Evolutionary conservation across 2,113 vertebrate genomes (phyloP), one percentile per base, ranked within the genome.

Genomic region (Urocynchramus pylzowi): DNA sequence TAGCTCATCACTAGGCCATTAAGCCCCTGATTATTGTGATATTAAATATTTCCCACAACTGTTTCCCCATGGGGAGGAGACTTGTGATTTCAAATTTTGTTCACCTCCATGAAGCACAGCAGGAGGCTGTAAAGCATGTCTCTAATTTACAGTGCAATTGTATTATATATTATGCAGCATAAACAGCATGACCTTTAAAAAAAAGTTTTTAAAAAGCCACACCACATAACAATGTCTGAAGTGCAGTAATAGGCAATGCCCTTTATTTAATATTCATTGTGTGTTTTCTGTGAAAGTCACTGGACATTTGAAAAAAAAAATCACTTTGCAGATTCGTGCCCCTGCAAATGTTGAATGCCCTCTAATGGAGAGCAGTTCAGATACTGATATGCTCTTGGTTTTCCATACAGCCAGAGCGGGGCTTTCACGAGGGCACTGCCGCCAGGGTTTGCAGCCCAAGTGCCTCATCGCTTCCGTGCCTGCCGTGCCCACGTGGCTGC

Each of bases 121-220:
- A 84, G 82, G 65, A 93, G 74, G 79, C 64, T 76, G 45, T 84
- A 96, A 94, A 96, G 42, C 45, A 69, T 35, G 18, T 82, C 91
- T 87, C 65, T 86, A 89, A 95, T 96, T 94, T 95, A 93, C 86
- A 70, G 68, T 83, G 61, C 63, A 91, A 74, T 54, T 88, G n/a
- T 86, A 78, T 90, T 90, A 45, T 63, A 82, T 87, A 95, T 92
- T 93, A 90, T 52, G 50, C 86, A 91, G 69, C 89, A 92, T 91
- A 91, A 96, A 90, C 77, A 96, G 82, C 50, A 41, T 90, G 86
- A 95, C 97, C 93, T 97, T 97, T 97, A 59, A 70, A 93, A 82
- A 79, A 52, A 89, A 59, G 49, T 95, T 95, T 92, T 78, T 28
- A 20, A 93, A 88, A 96, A 95, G 89, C 83, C 94, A 93, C 3